Evolutionary conservation across 1,140 invertebrate genomes (phyloP).

Genomic region (Hylaeus anthracinus): DNA sequence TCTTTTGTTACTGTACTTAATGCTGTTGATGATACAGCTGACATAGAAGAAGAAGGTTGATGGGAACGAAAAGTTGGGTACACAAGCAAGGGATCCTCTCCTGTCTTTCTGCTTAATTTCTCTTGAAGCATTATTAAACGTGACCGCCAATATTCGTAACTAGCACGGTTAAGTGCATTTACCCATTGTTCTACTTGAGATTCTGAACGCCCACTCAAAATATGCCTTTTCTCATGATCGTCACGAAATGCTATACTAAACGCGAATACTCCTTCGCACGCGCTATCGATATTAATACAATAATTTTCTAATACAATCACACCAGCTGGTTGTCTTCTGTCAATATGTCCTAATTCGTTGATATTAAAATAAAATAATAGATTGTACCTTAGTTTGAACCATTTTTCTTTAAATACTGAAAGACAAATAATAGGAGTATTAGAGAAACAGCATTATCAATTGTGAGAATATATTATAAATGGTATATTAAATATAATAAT

Average conservation of each 20-base stretch:
- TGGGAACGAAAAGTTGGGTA: conserved; percentile 81
- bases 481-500: background rate
- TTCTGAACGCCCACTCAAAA: conserved; percentile 85
- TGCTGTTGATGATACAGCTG: conserved; percentile 62
- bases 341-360: conserved; percentile 85
- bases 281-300: conserved; percentile 83
- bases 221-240: conserved; percentile 85
- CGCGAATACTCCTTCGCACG: conserved; percentile 84
- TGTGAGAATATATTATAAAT: background rate
- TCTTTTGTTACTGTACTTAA: conserved; percentile 69
- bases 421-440: conserved; percentile 41
- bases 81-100: conserved; percentile 84
- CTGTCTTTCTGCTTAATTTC: conserved; percentile 83
- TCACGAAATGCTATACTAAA: conserved; percentile 86
- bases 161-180: conserved; percentile 82
- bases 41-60: conserved; percentile 68
- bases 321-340: conserved; percentile 84
- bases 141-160: conserved; percentile 84
- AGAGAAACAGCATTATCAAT: background rate
- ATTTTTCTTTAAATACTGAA: conserved; percentile 86
- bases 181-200: conserved; percentile 84
- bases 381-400: conserved; percentile 87
- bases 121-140: conserved; percentile 83
- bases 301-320: conserved; percentile 87
- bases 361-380: conserved; percentile 88